Percentiles rank a stretch among this genome's conserved stretches.
Evolutionary conservation across 2,888 invertebrate species (phyloP).

Genomic region (Diplolepis rosae): DNA sequence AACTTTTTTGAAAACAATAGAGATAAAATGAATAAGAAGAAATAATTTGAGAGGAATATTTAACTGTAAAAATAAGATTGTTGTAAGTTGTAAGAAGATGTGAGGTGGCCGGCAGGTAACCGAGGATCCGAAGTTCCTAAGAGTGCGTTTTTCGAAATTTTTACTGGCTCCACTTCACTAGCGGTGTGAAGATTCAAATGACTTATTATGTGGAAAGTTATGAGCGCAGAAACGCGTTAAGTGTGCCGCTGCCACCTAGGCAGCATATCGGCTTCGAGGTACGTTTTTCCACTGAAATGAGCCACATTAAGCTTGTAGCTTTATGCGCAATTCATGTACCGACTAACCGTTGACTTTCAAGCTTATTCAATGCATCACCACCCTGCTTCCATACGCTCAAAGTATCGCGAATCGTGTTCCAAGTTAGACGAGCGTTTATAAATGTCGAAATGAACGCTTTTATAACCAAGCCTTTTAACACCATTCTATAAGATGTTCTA

Average conservation of each 20-base stretch:
- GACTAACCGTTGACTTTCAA: slow-evolving; percentile 28
- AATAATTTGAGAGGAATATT: neutral
- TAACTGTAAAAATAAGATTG: neutral
- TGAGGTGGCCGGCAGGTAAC: slow-evolving; percentile 9
- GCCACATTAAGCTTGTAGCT: slow-evolving; percentile 28
- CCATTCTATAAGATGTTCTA: neutral
- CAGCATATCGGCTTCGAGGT: neutral
- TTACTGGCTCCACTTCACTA: slow-evolving; percentile 27
- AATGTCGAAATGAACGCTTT: slow-evolving; percentile 10
- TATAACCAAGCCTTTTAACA: neutral
- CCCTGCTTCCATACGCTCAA: slow-evolving; percentile 13
- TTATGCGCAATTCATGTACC: slow-evolving; percentile 31
- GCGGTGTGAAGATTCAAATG: slow-evolving; percentile 21
- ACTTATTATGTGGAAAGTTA: slow-evolving; percentile 30
- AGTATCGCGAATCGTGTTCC: slow-evolving; percentile 21
- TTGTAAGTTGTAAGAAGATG: slow-evolving; percentile 7
- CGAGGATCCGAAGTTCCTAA: neutral
- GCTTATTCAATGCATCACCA: slow-evolving; percentile 18
- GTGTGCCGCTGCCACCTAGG: slow-evolving; percentile 12
- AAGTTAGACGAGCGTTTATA: slow-evolving; percentile 11
- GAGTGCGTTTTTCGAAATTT: slow-evolving; percentile 14
- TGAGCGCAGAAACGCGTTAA: slow-evolving; percentile 30
- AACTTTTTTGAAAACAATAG: too few relatives aligned
- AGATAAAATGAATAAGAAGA: neutral
- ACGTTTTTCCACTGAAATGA: slow-evolving; percentile 9